Conservation (phyloP, 2,888 invertebrate species). For the Hirudinaria manillensis region DNA sequence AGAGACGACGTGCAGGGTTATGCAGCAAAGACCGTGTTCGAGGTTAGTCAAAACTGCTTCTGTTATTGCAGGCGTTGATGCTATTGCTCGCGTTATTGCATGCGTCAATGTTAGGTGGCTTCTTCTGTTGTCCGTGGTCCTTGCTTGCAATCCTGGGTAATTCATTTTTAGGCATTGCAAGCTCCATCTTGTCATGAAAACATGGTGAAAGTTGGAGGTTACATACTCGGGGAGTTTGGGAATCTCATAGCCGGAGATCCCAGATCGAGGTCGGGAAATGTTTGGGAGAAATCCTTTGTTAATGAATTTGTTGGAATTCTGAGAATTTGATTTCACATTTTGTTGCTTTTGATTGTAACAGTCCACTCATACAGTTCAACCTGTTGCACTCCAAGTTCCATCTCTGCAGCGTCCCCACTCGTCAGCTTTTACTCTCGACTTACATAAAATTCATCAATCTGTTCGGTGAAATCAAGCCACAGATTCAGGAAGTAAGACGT, state of each 20-base stretch:
- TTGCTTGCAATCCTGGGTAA: neutral
- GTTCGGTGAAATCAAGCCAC: constrained; percentile 92
- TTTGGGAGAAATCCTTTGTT: neutral
- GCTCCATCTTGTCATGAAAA: constrained; percentile 99
- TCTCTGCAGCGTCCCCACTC: constrained; percentile 90
- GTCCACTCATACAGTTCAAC: constrained; percentile 94
- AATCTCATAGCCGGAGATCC: constrained; percentile 98
- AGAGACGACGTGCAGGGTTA: constrained; percentile 99
- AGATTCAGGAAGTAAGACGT: constrained; percentile 83
- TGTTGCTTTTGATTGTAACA: constrained; percentile 49
- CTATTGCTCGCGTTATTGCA: neutral
- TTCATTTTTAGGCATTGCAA: constrained; percentile 69
- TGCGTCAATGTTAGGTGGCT: neutral
- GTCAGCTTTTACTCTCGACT: constrained; percentile 90
- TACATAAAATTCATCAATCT: constrained; percentile 99
- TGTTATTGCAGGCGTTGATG: too few relatives aligned
- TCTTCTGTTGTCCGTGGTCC: too few relatives aligned
- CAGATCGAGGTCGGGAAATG: constrained; percentile 63
- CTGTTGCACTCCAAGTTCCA: constrained; percentile 97
- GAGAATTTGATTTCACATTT: neutral
- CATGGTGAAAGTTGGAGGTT: constrained; percentile 99
- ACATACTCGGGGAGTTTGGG: constrained; percentile 72
- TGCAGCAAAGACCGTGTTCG: constrained; percentile 98
- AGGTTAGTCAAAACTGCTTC: constrained; percentile 58
- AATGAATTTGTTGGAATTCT: neutral